Evolutionary conservation across 2,113 vertebrate species (phyloP), one percentile per base, ranked within the genome.

Genomic region (Hippocampus guttulatus): DNA sequence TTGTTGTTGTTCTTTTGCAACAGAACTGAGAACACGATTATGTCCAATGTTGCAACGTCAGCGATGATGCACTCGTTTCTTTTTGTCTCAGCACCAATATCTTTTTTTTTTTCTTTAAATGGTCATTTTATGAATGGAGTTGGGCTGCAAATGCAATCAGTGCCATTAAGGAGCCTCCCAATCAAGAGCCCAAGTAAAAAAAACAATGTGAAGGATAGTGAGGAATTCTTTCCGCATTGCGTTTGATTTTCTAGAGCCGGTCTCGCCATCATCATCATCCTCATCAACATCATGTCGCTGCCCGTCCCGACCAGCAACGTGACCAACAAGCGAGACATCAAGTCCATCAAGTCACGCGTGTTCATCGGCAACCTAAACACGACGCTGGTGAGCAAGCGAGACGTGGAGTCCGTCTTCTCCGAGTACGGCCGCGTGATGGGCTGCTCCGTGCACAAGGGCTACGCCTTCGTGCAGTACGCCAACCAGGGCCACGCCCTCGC

Each of bases 301-400:
- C 97, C 97, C 87, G 94, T 95, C 58, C 95, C 95, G 87, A 95
- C 95, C 2, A 98, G 96, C 74, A 98, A 98, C 67, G 94, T 98
- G 86, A 98, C 96, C 7, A 98, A 98, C 92, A 98, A 98, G 91
- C 98, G 95, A 20, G 96, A 98, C 81, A 95, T 95, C 70, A 96
- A 95, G 78, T 98, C 96, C 68, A 93, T 97, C 90, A 96, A 96
- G 88, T 98, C 96, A 6, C 91, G 96, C 23, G 95, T 98, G 80
- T 98, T 98, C 82, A 98, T 98, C 27, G 96, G 96, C 67, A 98
- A 98, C 84, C 94, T 98, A 66, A 97, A 98, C 91, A 98, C 96
- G 15, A 93, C 94, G 0, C 90, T 97, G 90, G 96, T 96, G 83
- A 97, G 95, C 89, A 98, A 97, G 89, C 94, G 94, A 0, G 95